Evolutionary conservation across 2,888 invertebrate species (phyloP), one percentile per base, ranked within the genome.

Genomic region (Cephonodes hylas): DNA sequence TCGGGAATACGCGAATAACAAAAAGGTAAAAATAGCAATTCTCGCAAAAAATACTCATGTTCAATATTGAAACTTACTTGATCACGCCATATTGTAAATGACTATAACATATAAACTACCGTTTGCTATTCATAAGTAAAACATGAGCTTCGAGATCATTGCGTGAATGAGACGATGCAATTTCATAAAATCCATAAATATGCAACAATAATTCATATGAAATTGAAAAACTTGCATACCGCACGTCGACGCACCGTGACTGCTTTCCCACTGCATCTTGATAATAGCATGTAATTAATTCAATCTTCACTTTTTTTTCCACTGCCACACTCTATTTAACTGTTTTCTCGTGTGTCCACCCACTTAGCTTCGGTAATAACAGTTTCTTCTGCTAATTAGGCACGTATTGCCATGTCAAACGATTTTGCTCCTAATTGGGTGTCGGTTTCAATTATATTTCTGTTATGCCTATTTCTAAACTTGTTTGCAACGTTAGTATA

Each of bases 301-400:
- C 53, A 77, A 88, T 89, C 90, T 89, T 86, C 83, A 84, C 85
- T 85, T 89, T 90, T 79, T n/a, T 89, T 83, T 83, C 80, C 75
- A 65, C 67, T 71, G 80, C 72, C 75, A 84, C 84, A 88, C 77
- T 91, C 91, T 91, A 92, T 91, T 92, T 84, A 88, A 66, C 84
- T 80, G 78, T 84, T 82, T 80, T 83, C 86, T 84, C 78, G 76
- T 69, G 65, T 23, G 64, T 67, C 65, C 77, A 80, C 82, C 83
- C 76, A 83, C 53, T 60, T 60, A 60, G 25, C 15, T 42, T 20
- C 22, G 25, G 25, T 67, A 69, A 69, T 73, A 76, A 72, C 75
- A 69, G 77, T 83, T 85, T 85, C 80, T 80, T 84, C 71, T 67
- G 66, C 68, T 88, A 88, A 88, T 89, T 85, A 75, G 66, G 56